Conservation (phyloP, 2,113 vertebrate species). For the Hemicordylus capensis region DNA sequence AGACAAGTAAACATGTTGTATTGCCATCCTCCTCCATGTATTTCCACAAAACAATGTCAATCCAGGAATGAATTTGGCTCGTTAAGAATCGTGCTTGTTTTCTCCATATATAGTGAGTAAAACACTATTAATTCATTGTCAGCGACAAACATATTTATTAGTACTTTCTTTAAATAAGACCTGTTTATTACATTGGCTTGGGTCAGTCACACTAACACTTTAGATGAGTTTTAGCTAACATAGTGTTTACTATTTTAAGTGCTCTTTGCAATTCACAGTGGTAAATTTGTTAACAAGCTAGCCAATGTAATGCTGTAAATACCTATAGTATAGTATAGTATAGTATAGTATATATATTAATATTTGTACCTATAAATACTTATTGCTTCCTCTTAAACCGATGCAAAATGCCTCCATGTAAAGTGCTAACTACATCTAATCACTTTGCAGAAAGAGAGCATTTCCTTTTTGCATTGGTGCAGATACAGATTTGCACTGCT, state of each 20-base stretch:
- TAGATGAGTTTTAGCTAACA: neutral
- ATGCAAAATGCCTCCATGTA: neutral
- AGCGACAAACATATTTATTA: neutral
- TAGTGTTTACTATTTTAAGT: neutral
- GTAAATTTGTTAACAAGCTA: neutral
- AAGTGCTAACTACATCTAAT: neutral
- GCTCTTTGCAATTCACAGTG: neutral
- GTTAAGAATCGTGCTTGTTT: conserved; percentile 47
- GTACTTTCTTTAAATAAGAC: conserved; percentile 26
- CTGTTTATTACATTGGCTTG: conserved; percentile 8
- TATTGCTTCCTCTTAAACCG: neutral
- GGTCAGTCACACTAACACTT: neutral
- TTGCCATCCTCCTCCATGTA: conserved; percentile 29
- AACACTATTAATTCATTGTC: neutral
- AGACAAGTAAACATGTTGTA: conserved; percentile 18
- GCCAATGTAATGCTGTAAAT: neutral
- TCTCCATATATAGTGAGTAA: conserved; percentile 30
- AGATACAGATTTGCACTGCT: neutral
- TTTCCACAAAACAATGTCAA: conserved; percentile 37
- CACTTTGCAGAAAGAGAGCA: neutral
- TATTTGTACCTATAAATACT: too few species aligned
- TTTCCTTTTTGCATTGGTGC: neutral
- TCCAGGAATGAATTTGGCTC: conserved; percentile 43
- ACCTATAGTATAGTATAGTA: neutral
- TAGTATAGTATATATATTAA: too few species aligned